Percentiles rank a stretch among this genome's conserved stretches.
Conservation (phyloP, 2,888 invertebrate species). For the Pandemis heparana region DNA sequence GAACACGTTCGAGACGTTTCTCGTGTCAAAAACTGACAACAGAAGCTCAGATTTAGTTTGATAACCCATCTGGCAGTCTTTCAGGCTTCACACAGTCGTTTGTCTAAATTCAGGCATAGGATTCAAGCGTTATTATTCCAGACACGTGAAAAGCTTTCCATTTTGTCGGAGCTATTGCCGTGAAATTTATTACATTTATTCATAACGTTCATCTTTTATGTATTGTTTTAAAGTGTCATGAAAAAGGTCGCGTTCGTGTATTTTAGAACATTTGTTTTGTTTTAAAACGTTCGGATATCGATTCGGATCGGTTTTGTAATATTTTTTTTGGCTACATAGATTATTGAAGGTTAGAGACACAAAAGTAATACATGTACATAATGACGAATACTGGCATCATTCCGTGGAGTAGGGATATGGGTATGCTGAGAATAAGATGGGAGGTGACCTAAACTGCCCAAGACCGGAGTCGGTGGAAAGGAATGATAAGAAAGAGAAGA, state of each 20-base stretch:
- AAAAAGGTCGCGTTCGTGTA: neutral
- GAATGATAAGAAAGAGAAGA: too few relatives aligned
- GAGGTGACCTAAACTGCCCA: too few relatives aligned
- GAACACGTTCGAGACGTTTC: too few relatives aligned
- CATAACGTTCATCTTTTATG: slow-evolving; percentile 26
- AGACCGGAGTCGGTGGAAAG: too few relatives aligned
- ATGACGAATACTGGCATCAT: too few relatives aligned
- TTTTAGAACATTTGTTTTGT: neutral
- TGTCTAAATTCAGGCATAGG: neutral
- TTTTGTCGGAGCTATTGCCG: slow-evolving; percentile 13
- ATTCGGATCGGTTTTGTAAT: too few relatives aligned
- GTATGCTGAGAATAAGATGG: too few relatives aligned
- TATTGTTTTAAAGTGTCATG: slow-evolving; percentile 22
- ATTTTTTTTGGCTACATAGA: neutral
- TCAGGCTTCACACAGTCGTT: neutral
- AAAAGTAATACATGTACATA: too few relatives aligned
- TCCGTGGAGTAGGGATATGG: too few relatives aligned
- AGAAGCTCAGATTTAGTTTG: neutral
- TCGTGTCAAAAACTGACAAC: too few relatives aligned
- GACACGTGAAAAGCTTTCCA: slow-evolving; percentile 16
- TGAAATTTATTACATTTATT: slow-evolving; percentile 29
- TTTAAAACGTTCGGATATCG: neutral
- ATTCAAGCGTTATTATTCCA: neutral
- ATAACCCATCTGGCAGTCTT: neutral
- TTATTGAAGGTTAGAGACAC: neutral